These are phyloP conservation scores for Rhinoderma darwinii DNA, from an alignment of 2,113 vertebrate species.

Conservation along the genomic window DNA sequence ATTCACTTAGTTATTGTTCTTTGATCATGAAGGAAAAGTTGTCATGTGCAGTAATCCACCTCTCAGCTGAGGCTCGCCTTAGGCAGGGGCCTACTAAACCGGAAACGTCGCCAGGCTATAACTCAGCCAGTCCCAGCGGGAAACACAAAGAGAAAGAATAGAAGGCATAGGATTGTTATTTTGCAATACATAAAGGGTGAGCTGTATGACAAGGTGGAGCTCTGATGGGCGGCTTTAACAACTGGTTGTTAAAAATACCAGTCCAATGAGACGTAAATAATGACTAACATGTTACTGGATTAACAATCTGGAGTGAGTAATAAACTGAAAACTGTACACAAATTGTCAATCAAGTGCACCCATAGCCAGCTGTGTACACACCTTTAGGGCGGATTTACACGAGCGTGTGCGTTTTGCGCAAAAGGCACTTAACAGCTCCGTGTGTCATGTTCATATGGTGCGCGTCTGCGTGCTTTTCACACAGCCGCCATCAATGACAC, in stretches of 20 bases:
- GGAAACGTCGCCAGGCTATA: background rate
- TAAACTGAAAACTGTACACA: background rate
- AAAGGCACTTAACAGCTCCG: too few relatives aligned
- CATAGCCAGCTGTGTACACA: too few relatives aligned
- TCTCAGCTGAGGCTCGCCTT: background rate
- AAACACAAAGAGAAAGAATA: background rate
- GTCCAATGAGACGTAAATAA: conserved; percentile 11
- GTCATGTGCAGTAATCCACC: background rate
- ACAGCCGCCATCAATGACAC: too few relatives aligned
- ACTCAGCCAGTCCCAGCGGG: background rate
- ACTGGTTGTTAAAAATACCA: conserved; percentile 22
- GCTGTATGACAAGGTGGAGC: background rate
- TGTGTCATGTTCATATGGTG: too few relatives aligned
- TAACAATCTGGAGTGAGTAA: conserved; percentile 17
- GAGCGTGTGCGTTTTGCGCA: too few relatives aligned
- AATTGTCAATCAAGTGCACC: too few relatives aligned
- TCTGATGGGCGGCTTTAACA: background rate
- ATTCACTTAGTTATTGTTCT: background rate
- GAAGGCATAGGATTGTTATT: background rate
- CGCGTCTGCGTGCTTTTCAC: too few relatives aligned
- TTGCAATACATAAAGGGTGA: background rate
- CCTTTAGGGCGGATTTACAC: too few relatives aligned
- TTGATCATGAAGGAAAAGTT: background rate
- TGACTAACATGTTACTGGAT: background rate
- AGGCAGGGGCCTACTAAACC: background rate